Evolutionary conservation across 2,797 vertebrate species (phyloP).

Genomic region (Avahi laniger): DNA sequence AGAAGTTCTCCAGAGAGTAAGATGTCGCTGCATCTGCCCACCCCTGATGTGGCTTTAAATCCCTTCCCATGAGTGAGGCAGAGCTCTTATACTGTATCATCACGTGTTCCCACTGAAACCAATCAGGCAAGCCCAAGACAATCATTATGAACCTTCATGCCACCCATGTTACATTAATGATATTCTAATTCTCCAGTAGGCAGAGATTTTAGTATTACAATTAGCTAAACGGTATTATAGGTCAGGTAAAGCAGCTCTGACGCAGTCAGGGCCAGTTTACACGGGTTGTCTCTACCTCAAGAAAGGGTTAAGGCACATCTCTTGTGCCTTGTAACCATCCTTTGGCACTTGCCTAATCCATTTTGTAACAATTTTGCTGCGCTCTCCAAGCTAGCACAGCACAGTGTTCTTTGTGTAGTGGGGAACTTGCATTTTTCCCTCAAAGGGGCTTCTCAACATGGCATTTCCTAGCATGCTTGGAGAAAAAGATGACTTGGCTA

Average conservation of each 20-base stretch:
- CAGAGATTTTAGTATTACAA: not conserved
- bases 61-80: not conserved
- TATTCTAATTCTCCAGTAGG: not conserved
- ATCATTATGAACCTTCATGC: not conserved
- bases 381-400: too few relatives aligned
- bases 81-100: not conserved
- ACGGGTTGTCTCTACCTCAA: not conserved
- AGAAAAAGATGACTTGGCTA: not conserved
- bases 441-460: not conserved
- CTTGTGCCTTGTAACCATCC: not conserved
- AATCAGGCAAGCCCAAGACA: not conserved
- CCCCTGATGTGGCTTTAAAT: not conserved
- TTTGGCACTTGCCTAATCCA: not conserved
- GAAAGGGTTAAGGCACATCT: not conserved
- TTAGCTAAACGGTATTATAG: not conserved
- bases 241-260: not conserved
- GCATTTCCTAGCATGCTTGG: not conserved
- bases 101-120: not conserved
- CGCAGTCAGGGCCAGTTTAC: not conserved
- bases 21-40: not conserved
- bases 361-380: not conserved
- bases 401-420: not conserved
- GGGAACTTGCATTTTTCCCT: not conserved
- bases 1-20: too few relatives aligned
- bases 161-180: not conserved